Evolutionary conservation across 2,797 vertebrate species (phyloP), one percentile per base, ranked within the genome.

Genomic region (Diceros bicornis): DNA sequence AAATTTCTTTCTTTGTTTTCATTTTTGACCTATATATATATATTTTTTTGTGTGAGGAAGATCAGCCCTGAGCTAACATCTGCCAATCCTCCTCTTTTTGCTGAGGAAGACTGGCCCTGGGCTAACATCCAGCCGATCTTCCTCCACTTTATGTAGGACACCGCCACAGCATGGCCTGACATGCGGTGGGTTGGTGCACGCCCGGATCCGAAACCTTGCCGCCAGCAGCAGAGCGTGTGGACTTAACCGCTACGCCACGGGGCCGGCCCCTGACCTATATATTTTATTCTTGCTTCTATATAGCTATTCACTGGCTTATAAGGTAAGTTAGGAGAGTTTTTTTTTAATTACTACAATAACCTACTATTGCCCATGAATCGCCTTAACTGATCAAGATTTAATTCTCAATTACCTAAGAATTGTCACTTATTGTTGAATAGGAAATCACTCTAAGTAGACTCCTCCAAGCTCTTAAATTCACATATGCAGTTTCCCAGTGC

Each of bases 371-470:
- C 18, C 21, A 64, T 52, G 50, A 87, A 77, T 83, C 29, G 11
- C 34, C 32, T 79, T 20, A 90, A 77, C 17, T 87, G 44, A 83
- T 92, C 69, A 94, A 87, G 18, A 82, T 57, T 91, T 86, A 41
- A 96, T 68, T 91, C 23, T 89, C 20, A 78, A 50, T 93, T 84
- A 84, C 29, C 34, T 61, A 69, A 64, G 23, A 84, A 79, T 84
- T n/a, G 14, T 66, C 37, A 69, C 32, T 68, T 84, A 61, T 47
- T 94, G 59, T 92, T 85, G 9, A 94, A 74, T 37, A 61, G 23
- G 50, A 89, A 92, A 55, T 59, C 21, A 57, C 32, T 82, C 23
- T n/a, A 44, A 27, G 23, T 37, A 64, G 62, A 79, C 25, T 71
- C 17, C 6, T 81, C 27, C 13, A 50, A 3, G 29, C 41, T 93